A percentile compares a stretch with the other conserved stretches of the same genome.
Evolutionary conservation across 2,888 invertebrate genomes (phyloP).

Genomic region (Melinaea marsaeus): DNA sequence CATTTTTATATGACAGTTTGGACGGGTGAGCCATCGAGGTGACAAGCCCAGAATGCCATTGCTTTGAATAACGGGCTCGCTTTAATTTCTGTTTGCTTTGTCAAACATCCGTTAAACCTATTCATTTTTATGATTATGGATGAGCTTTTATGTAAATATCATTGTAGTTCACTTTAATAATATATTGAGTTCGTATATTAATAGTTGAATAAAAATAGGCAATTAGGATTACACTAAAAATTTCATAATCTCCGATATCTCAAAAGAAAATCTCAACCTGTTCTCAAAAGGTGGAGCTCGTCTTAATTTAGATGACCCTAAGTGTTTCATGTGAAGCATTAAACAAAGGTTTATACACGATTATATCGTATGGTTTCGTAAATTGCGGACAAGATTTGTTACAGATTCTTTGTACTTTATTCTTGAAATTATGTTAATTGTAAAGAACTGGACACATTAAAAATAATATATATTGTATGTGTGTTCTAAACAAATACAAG

Average conservation of each 20-base stretch:
- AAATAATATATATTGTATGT: no score
- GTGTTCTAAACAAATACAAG: no score
- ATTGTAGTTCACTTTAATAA: no score
- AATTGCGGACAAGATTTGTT: slow-evolving; percentile 1
- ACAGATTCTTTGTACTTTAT: not conserved
- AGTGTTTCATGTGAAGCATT: slow-evolving; percentile 27
- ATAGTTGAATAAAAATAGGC: no score
- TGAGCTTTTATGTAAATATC: slow-evolving; percentile 2
- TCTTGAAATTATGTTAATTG: not conserved
- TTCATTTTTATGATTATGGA: slow-evolving; percentile 7
- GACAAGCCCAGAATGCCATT: slow-evolving; percentile 29
- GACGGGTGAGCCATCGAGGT: slow-evolving; percentile 25
- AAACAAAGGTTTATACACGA: slow-evolving; percentile 17
- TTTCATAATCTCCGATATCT: no score
- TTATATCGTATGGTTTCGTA: slow-evolving; percentile 3
- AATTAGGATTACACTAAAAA: no score
- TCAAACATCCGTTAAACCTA: slow-evolving; percentile 7
- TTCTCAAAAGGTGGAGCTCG: slow-evolving; percentile 22
- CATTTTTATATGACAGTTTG: slow-evolving; percentile 30
- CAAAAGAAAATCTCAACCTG: slow-evolving; percentile 6
- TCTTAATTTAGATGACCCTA: slow-evolving; percentile 28
- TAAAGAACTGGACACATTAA: no score
- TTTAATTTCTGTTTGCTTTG: slow-evolving; percentile 23
- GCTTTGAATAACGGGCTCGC: slow-evolving; percentile 25
- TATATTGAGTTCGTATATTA: no score